These are phyloP conservation scores for Malurus splendens DNA, from an alignment of 2,797 vertebrate species.

Conservation along the genomic window DNA sequence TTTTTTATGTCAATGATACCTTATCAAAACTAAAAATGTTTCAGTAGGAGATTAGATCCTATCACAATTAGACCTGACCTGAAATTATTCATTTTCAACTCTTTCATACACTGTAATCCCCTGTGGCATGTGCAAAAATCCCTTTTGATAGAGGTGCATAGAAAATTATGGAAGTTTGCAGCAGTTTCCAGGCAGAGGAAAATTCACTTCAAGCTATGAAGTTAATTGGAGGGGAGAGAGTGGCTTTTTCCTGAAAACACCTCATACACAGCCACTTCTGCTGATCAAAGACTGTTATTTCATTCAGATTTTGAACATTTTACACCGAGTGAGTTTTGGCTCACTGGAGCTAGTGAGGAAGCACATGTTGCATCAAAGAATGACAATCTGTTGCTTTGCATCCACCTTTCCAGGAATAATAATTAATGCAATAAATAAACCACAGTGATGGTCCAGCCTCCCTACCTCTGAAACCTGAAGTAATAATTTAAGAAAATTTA, in stretches of 20 bases:
- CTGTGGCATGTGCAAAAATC: neutral
- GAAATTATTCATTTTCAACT: neutral
- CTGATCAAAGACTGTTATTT: neutral
- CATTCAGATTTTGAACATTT: neutral
- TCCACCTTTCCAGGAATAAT: neutral
- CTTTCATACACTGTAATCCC: neutral
- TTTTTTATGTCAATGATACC: neutral
- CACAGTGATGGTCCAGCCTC: neutral
- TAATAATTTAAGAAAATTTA: neutral
- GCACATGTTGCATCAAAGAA: neutral
- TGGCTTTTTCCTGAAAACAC: neutral
- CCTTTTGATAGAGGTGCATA: neutral
- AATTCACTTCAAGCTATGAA: neutral
- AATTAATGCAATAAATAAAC: neutral
- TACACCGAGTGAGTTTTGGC: neutral
- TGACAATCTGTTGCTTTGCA: neutral
- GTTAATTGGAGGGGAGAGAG: neutral
- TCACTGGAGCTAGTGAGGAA: neutral
- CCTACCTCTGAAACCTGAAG: neutral
- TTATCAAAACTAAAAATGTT: neutral
- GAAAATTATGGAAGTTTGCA: neutral
- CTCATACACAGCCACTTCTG: neutral
- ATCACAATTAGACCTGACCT: neutral
- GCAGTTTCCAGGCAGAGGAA: neutral
- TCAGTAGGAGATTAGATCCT: neutral